Evolutionary conservation across 2,797 vertebrate species (phyloP).

Genomic region (Etheostoma perlongum): DNA sequence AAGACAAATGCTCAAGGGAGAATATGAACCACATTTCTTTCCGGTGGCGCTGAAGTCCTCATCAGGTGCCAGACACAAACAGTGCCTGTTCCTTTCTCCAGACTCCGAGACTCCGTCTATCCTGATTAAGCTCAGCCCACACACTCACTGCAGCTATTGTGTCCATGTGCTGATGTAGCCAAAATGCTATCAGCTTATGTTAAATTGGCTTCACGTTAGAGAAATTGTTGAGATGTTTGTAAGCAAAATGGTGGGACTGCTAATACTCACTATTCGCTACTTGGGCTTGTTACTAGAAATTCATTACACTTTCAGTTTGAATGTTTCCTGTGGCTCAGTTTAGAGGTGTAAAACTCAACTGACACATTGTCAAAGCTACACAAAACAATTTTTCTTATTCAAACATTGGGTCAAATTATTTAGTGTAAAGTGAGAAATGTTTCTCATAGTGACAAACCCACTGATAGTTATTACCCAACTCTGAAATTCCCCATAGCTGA

Average conservation of each 20-base stretch:
- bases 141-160: conserved; percentile 36
- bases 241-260: conserved; percentile 6
- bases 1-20: background rate
- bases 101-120: background rate
- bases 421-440: background rate
- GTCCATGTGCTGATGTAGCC: conserved; percentile 34
- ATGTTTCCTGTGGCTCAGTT: background rate
- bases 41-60: background rate
- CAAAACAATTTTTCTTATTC: background rate
- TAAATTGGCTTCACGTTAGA: conserved; percentile 27
- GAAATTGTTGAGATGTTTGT: conserved; percentile 21
- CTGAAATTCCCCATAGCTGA: background rate
- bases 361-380: conserved; percentile 1
- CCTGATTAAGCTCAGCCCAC: conserved; percentile 21
- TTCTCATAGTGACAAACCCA: background rate
- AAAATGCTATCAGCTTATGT: conserved; percentile 31
- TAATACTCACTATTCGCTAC: background rate
- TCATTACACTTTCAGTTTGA: background rate
- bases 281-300: conserved; percentile 2
- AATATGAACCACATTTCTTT: background rate
- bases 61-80: conserved; percentile 2
- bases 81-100: conserved; percentile 5
- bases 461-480: background rate
- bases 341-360: background rate
- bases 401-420: background rate